Conservation (phyloP, 2,888 invertebrate genomes). For the Scaptomyza cyrtandrae region DNA sequence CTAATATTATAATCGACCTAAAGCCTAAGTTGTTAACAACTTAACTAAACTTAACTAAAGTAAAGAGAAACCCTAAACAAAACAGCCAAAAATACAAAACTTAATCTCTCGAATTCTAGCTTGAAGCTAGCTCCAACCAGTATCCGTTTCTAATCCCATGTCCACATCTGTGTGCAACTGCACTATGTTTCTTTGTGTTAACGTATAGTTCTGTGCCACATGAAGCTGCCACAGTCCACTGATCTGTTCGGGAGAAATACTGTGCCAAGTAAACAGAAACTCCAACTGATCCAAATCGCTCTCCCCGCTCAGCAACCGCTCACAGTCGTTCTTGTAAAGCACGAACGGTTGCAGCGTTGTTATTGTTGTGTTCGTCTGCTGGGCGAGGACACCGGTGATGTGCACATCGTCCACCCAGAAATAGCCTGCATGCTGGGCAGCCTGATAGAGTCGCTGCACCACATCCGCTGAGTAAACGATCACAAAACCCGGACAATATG, state of each 20-base stretch:
- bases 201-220: slow-evolving; percentile 45
- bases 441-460: slow-evolving; percentile 86
- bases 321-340: slow-evolving; percentile 63
- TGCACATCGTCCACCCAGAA: slow-evolving; percentile 95
- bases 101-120: slow-evolving; percentile 1
- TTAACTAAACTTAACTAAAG: slow-evolving; percentile 34
- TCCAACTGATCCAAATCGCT: slow-evolving; percentile 70
- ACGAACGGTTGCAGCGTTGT: slow-evolving; percentile 80
- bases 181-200: slow-evolving; percentile 22
- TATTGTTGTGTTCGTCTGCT: slow-evolving; percentile 85
- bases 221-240: slow-evolving; percentile 84
- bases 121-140: slow-evolving; percentile 61
- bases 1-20: slow-evolving; percentile 30
- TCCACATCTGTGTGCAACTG: slow-evolving; percentile 22
- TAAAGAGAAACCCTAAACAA: slow-evolving; percentile 42
- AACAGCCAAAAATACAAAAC: slow-evolving; percentile 57
- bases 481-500: slow-evolving; percentile 91
- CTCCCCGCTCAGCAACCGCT: slow-evolving; percentile 67
- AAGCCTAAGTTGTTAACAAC: slow-evolving; percentile 34
- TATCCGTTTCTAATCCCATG: slow-evolving; percentile 11
- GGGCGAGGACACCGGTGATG: slow-evolving; percentile 88
- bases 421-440: slow-evolving; percentile 87
- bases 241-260: slow-evolving; percentile 84
- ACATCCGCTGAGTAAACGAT: slow-evolving; percentile 89
- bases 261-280: slow-evolving; percentile 84